Base-by-base conservation (phyloP, 2,797 vertebrate species). In the Gallinago solitaria region DNA sequence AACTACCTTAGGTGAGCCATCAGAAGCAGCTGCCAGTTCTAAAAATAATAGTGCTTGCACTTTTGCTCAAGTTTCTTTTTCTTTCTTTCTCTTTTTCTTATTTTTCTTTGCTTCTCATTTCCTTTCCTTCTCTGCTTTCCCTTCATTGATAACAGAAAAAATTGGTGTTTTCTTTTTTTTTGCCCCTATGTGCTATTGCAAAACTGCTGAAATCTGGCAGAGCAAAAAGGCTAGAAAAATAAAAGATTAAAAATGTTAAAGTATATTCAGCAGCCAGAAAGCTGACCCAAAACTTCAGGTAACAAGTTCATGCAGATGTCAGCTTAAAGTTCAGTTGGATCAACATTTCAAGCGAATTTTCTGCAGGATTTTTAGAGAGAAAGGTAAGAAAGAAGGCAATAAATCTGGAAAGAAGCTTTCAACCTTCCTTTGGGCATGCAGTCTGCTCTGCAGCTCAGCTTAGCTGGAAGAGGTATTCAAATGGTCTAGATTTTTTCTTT, bases 11-110 rank as follows among this genome's bases (percentile, higher is more conserved):
- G 78, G 71, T 93, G 90, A 90, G 87, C 69, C 6, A 17, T 80
- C 68, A 94, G 84, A 90, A 91, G 61, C 50, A 93, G 93, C 77
- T 88, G 69, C 65, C 70, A 83, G 61, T 85, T 89, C 83, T 91
- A 96, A 96, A 96, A 95, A 95, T 88, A 96, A 91, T n/a, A 61
- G 45, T 48, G 54, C 79, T 83, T 88, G 76, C 73, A 89, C 90
- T 94, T 94, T 84, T 51, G 45, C 69, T 89, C 43, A 51, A 75
- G 39, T 87, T 70, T 86, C 73, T 78, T 86, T 74, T 68, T 35
- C 11, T 70, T 68, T 35, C 11, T 67, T 5, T 23, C 17, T 47
- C 15, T 56, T 57, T 54, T 23, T 39, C 54, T 28, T 43, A 16
- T 20, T 20, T 16, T 43, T 18, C 51, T 63, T 51, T 21, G 0